Percentiles rank a stretch among this genome's conserved stretches.
Conservation (phyloP, 2,113 vertebrate genomes). For the Callithrix jacchus region DNA sequence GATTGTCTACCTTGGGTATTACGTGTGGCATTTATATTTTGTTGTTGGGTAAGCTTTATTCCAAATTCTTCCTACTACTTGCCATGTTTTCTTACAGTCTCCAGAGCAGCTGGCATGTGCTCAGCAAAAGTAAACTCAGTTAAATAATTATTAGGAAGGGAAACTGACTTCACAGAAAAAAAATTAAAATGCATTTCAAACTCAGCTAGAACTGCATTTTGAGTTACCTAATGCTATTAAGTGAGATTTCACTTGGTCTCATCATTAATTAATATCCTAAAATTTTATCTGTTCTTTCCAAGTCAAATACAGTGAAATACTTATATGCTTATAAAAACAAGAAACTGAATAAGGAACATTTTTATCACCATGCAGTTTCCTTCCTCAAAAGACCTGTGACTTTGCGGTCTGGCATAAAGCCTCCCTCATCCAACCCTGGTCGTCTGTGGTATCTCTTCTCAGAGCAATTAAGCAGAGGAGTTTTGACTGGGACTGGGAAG, state of each 20-base stretch:
- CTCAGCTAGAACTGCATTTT: background rate
- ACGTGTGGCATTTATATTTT: background rate
- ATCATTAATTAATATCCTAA: background rate
- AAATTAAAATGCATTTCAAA: background rate
- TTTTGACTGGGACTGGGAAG: background rate
- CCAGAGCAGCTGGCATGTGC: background rate
- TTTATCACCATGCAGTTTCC: background rate
- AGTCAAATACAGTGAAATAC: background rate
- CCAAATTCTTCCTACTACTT: background rate
- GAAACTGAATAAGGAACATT: background rate
- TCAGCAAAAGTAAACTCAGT: background rate
- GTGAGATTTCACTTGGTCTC: background rate
- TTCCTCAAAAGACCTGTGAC: background rate
- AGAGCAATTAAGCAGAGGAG: background rate
- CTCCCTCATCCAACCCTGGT: background rate
- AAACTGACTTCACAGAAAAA: background rate
- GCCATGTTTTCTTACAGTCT: background rate
- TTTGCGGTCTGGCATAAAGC: background rate
- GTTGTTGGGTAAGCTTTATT: background rate
- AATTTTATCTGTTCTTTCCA: background rate
- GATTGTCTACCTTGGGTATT: background rate
- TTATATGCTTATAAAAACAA: background rate
- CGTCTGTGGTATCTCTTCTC: background rate
- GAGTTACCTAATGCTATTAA: background rate
- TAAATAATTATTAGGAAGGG: background rate